These are phyloP conservation scores for Drosophila tripunctata DNA, from an alignment of 2,888 invertebrate species.

Conservation along the genomic window DNA sequence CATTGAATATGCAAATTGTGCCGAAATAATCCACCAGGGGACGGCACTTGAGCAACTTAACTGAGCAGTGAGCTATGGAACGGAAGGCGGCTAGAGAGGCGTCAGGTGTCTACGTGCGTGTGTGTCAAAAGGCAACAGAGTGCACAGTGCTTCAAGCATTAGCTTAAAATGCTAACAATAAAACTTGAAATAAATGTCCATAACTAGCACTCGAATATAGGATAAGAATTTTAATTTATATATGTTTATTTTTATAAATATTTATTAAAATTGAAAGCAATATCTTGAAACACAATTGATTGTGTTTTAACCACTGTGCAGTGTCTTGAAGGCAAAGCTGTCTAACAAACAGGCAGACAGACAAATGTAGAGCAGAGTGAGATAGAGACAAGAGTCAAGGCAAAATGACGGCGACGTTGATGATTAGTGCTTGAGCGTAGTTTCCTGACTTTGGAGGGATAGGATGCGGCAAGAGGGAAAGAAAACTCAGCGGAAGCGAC, in stretches of 20 bases:
- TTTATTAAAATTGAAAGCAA: not conserved
- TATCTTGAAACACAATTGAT: not conserved
- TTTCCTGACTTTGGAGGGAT: not conserved
- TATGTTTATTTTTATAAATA: too few species aligned
- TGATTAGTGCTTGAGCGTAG: constrained; percentile 59
- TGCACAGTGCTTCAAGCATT: constrained; percentile 9
- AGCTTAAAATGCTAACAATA: not conserved
- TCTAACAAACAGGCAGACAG: constrained; percentile 47
- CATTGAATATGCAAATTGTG: constrained; percentile 81
- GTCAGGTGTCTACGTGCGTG: constrained; percentile 23
- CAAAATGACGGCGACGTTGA: constrained; percentile 45
- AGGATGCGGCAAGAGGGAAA: not conserved
- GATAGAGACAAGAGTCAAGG: constrained; percentile 58
- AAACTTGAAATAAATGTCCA: not conserved
- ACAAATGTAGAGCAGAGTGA: constrained; percentile 12
- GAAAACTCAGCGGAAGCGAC: constrained; percentile 38
- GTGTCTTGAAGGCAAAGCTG: constrained; percentile 46
- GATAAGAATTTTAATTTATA: too few species aligned
- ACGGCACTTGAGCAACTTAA: constrained; percentile 44
- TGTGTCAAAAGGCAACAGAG: not conserved
- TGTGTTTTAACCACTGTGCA: constrained; percentile 29
- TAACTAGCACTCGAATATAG: too few species aligned
- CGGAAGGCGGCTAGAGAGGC: not conserved
- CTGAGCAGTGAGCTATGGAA: not conserved
- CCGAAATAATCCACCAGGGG: constrained; percentile 66